Evolutionary conservation across 2,888 invertebrate species (phyloP).

Genomic region (Hedychridium roseum): DNA sequence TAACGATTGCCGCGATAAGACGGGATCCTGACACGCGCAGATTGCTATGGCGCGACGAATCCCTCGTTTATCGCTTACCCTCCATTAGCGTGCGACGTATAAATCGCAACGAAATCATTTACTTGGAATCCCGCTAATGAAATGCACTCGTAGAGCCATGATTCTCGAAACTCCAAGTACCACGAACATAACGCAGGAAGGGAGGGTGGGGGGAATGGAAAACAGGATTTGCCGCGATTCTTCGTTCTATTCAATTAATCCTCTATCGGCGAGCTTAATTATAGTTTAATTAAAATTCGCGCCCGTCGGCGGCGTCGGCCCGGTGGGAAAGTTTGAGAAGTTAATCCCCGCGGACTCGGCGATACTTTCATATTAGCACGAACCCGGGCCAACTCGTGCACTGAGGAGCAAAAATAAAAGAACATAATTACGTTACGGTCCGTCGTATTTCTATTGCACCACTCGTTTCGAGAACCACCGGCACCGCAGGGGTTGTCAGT

Average conservation of each 20-base stretch:
- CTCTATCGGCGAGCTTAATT: constrained; percentile 43
- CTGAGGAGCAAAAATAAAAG: constrained; percentile 47
- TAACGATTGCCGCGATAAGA: background rate
- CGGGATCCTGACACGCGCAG: too few species aligned
- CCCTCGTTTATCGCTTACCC: too few species aligned
- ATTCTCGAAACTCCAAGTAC: too few species aligned
- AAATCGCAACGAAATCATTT: too few species aligned
- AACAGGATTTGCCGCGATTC: constrained; percentile 12
- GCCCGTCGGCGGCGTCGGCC: constrained; percentile 18
- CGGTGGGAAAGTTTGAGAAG: constrained; percentile 54
- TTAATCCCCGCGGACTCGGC: constrained; percentile 50
- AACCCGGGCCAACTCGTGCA: constrained; percentile 26
- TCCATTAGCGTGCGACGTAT: too few species aligned
- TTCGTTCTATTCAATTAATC: constrained; percentile 46
- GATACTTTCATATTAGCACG: constrained; percentile 54
- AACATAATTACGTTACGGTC: constrained; percentile 51
- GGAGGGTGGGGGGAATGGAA: background rate
- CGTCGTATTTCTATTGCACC: too few species aligned
- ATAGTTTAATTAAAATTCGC: constrained; percentile 57
- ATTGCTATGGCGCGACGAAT: too few species aligned
- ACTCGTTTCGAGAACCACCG: too few species aligned
- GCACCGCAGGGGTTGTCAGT: too few species aligned
- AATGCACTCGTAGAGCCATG: too few species aligned
- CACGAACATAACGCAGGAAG: background rate
- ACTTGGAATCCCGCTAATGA: too few species aligned